phyloP scores from a whole-genome alignment of 2,888 invertebrate species.

The Athalia circularis region DNA sequence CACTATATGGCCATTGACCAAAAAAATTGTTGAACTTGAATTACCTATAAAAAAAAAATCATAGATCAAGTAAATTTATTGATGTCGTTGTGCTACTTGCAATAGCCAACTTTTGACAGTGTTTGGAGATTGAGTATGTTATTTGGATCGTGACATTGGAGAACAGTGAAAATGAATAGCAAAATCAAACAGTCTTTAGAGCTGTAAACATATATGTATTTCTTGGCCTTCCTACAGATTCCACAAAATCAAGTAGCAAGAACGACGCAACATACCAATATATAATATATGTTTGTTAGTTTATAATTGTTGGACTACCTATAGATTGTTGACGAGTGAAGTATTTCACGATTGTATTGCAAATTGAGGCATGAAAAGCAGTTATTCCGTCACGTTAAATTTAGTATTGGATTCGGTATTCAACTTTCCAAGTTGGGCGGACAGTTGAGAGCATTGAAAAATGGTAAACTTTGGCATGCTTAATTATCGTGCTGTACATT shows the following conservation, averaged over 20 bases:
- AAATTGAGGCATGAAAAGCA: background rate
- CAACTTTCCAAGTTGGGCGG: background rate
- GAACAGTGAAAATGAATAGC: background rate
- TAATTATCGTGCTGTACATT: too few species aligned
- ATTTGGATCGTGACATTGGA: background rate
- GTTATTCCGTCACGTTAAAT: conserved; percentile 11
- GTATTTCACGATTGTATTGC: background rate
- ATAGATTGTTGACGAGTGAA: background rate
- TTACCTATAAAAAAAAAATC: background rate
- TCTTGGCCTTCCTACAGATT: conserved; percentile 22
- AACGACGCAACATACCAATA: background rate
- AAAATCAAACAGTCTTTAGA: background rate
- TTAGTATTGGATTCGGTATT: conserved; percentile 2
- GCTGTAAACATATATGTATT: conserved; percentile 12
- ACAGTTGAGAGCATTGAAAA: too few species aligned
- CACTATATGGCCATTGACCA: conserved; percentile 27
- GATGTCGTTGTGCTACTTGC: conserved; percentile 3
- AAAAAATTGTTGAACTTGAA: conserved; percentile 6
- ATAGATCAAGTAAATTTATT: conserved; percentile 23
- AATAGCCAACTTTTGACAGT: conserved; percentile 1
- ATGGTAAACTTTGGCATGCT: too few species aligned
- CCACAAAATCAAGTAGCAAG: conserved; percentile 3
- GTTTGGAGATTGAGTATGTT: conserved; percentile 8
- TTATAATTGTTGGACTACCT: conserved; percentile 15
- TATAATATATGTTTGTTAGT: conserved; percentile 22